A percentile compares a stretch with the other conserved stretches of the same genome.
phyloP scores from a whole-genome alignment of 30 jellyfish, hydroid and myxozoan genomes.

The Cassiopea xamachana region DNA sequence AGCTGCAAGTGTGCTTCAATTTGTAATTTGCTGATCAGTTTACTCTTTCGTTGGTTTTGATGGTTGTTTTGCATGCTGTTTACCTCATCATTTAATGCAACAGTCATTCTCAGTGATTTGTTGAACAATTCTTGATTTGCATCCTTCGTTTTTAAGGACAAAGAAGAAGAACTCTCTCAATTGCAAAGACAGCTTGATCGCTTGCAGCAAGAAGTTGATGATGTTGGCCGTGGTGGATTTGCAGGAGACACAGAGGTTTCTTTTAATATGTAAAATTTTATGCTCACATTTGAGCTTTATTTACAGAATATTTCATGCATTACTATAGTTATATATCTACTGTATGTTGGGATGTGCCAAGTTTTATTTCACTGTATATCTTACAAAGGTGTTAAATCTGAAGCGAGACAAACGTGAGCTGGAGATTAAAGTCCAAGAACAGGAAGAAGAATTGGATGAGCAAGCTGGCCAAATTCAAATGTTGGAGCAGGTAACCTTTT shows the following conservation, averaged over 20 bases:
- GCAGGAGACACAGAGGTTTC: constrained; percentile 77
- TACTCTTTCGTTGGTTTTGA: no score
- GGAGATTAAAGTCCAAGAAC: constrained; percentile 89
- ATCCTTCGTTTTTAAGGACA: constrained; percentile 21
- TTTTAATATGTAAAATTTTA: no score
- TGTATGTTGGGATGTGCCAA: no score
- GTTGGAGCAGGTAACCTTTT: constrained; percentile 81
- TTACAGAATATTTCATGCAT: no score
- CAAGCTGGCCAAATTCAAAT: constrained; percentile 97
- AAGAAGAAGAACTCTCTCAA: constrained; percentile 80
- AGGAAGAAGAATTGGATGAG: constrained; percentile 96
- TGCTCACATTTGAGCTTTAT: no score
- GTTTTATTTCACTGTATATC: no score
- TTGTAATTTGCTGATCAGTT: no score
- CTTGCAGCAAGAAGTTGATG: constrained; percentile 76
- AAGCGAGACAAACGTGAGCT: constrained; percentile 87
- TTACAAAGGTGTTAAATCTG: constrained; percentile 56
- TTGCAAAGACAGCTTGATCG: constrained; percentile 70
- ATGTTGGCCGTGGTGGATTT: constrained; percentile 58
- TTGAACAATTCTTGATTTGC: background rate
- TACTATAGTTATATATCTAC: no score
- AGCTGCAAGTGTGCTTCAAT: no score
- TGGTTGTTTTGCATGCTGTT: no score
- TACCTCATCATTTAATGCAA: no score
- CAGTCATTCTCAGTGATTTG: no score